Evolutionary conservation across 2,113 vertebrate species (phyloP), one percentile per base, ranked within the genome.

Genomic region (Elachura formosa): DNA sequence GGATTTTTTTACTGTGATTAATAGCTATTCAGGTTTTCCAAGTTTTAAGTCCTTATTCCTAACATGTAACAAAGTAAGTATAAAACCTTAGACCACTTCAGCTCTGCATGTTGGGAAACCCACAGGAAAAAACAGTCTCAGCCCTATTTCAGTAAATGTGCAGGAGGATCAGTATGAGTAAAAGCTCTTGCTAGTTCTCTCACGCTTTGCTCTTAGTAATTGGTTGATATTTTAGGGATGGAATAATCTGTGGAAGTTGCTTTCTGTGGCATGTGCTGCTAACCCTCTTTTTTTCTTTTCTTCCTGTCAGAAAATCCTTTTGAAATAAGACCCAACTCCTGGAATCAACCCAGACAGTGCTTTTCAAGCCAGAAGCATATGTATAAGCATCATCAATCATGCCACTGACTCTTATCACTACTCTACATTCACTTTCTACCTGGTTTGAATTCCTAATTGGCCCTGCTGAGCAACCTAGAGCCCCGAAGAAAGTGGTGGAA

Each of bases 301-400:
- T 33, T 52, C 14, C 61, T 59, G 52, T 28, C 62, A 56, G 85
- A 83, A 68, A 80, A 91, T 84, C 66, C 74, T 89, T 97, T 94
- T 82, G 94, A 96, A 94, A 91, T 84, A 73, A 94, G 81, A 91
- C n/a, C 74, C 67, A 89, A 72, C 52, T 85, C 68, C 94, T 95
- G 91, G 84, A 94, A 89, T 79, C 74, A 79, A 85, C 78, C 80
- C 84, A 94, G 78, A 82, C 16, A 49, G 38, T n/a, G 33, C 46
- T 87, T 95, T 91, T 89, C 66, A 95, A 91, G 81, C 61, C 84
- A 94, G 77, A 75, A 89, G 84, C 74, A 76, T 91, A 84, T 76
- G 73, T 89, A 82, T 72, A 87, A 94, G 89, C 74, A 91, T 72
- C 77, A 85, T 84, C 93, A 92, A 59, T 93, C 93, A 89, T 67